These are phyloP conservation scores for Hippoglossus stenolepis DNA, from an alignment of 2,113 vertebrate genomes.

Conservation along the genomic window DNA sequence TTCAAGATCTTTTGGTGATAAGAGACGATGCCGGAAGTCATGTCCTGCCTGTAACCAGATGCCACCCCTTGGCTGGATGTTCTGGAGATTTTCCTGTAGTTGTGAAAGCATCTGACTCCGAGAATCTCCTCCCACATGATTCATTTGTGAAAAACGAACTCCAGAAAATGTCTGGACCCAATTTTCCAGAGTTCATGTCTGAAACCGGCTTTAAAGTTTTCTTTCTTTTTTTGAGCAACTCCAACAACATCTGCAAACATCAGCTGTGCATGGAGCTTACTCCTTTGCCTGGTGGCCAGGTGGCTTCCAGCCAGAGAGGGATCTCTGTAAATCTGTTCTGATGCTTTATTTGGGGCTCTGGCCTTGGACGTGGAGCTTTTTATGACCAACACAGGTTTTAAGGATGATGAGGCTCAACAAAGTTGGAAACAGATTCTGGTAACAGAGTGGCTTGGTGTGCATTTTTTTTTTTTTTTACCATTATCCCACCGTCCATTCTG, in stretches of 20 bases:
- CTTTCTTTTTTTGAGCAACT: too few relatives aligned
- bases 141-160: neutral
- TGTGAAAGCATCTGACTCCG: too few relatives aligned
- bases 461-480: constrained; percentile 9
- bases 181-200: too few relatives aligned
- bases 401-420: constrained; percentile 50
- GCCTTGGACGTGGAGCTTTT: constrained; percentile 26
- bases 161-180: too few relatives aligned
- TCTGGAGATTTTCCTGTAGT: too few relatives aligned
- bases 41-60: too few relatives aligned
- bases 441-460: constrained; percentile 19
- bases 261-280: constrained; percentile 26
- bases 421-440: constrained; percentile 22
- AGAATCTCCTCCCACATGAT: too few relatives aligned
- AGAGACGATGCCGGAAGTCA: too few relatives aligned
- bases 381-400: constrained; percentile 25
- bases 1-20: too few relatives aligned
- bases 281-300: neutral
- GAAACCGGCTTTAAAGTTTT: too few relatives aligned
- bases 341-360: constrained; percentile 15
- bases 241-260: constrained; percentile 50
- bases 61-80: too few relatives aligned
- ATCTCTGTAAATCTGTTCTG: constrained; percentile 56
- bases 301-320: constrained; percentile 39
- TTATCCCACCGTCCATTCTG: constrained; percentile 24